Percentiles rank a stretch among this genome's conserved stretches.
phyloP scores from a whole-genome alignment of 2,797 vertebrate species.

The Lithobates pipiens region DNA sequence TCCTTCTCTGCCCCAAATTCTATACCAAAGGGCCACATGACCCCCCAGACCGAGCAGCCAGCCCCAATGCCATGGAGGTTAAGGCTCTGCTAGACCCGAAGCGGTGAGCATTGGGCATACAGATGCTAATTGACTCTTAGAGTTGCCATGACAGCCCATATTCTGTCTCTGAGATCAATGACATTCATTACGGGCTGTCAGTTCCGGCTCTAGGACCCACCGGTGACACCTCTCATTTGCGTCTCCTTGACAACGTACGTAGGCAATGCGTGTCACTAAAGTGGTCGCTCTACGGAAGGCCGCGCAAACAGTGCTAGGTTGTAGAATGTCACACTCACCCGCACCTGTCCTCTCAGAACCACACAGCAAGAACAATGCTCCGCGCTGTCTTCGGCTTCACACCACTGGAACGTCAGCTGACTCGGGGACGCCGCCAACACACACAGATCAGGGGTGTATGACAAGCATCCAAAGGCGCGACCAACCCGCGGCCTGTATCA shows the following conservation, averaged over 20 bases:
- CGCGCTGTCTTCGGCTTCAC: background rate
- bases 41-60: too few relatives aligned
- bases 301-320: too few relatives aligned
- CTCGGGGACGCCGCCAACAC: background rate
- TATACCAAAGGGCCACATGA: too few relatives aligned
- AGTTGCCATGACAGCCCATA: too few relatives aligned
- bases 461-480: background rate
- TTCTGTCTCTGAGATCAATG: too few relatives aligned
- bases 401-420: conserved; percentile 40
- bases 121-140: too few relatives aligned
- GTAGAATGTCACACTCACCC: conserved; percentile 21
- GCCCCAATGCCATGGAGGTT: too few relatives aligned
- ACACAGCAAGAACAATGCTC: background rate
- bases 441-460: background rate
- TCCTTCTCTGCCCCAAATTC: too few relatives aligned
- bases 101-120: too few relatives aligned
- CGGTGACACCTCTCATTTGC: background rate
- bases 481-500: background rate
- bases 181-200: background rate
- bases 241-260: conserved; percentile 15
- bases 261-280: background rate
- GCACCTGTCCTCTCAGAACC: background rate
- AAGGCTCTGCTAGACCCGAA: too few relatives aligned
- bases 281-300: too few relatives aligned
- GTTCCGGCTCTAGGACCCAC: conserved; percentile 22